Evolutionary conservation across 1,140 invertebrate species (phyloP).

Genomic region (Epicauta chinensis): DNA sequence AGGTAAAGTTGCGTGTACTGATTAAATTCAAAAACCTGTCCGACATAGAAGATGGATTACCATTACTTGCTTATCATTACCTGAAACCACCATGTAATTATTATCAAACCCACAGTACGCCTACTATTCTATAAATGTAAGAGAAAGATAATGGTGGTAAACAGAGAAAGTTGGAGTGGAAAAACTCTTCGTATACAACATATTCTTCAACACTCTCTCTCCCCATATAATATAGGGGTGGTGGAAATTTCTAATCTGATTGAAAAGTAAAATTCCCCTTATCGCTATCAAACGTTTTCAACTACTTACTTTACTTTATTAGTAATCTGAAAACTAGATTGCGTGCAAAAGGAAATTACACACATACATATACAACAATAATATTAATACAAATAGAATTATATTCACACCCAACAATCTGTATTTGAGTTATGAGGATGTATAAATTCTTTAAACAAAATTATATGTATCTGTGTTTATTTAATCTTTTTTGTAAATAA

Average conservation of each 20-base stretch:
- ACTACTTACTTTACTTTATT: neutral
- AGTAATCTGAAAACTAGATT: slow-evolving; percentile 1
- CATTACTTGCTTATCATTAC: slow-evolving; percentile 18
- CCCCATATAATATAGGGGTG: too few species aligned
- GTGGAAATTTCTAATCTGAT: slow-evolving; percentile 6
- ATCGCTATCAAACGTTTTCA: slow-evolving; percentile 9
- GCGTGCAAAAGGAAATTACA: neutral
- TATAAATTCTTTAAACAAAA: too few species aligned
- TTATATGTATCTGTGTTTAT: too few species aligned
- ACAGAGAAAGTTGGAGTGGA: neutral
- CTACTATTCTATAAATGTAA: slow-evolving; percentile 1
- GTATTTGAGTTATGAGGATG: neutral
- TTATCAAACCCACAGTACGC: neutral
- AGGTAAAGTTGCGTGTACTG: slow-evolving; percentile 9
- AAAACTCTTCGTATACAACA: too few species aligned
- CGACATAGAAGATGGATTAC: slow-evolving; percentile 19
- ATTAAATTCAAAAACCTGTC: slow-evolving; percentile 18
- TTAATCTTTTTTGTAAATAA: too few species aligned
- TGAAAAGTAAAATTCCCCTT: slow-evolving; percentile 10
- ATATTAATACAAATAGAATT: slow-evolving; percentile 3
- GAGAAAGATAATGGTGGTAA: neutral
- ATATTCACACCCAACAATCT: slow-evolving; percentile 10
- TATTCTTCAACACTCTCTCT: too few species aligned
- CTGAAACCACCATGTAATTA: slow-evolving; percentile 11
- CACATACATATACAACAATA: slow-evolving; percentile 4